Conservation (phyloP, 2,888 invertebrate genomes). For the Mermis nigrescens region DNA sequence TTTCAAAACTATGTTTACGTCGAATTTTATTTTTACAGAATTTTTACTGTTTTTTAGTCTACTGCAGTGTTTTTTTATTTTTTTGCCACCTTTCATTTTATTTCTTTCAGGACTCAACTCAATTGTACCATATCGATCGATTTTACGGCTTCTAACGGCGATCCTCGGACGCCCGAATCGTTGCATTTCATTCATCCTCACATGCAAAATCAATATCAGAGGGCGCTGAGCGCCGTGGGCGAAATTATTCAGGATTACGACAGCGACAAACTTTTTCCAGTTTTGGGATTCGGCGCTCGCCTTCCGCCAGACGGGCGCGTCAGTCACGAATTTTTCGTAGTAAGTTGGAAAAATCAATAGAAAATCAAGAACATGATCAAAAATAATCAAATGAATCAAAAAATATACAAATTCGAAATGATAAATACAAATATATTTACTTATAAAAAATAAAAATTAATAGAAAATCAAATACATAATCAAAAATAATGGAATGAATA, state of each 20-base stretch:
- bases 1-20: no score
- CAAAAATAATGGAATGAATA: no score
- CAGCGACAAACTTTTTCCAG: conserved; percentile 41
- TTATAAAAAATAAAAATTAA: no score
- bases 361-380: no score
- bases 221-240: conserved; percentile 37
- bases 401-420: no score
- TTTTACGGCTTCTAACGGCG: conserved; percentile 38
- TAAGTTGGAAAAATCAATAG: conserved; percentile 19
- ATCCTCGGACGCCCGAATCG: conserved; percentile 30
- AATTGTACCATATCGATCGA: conserved; percentile 38
- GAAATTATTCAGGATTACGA: conserved; percentile 38
- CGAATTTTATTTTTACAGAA: no score
- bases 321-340: conserved; percentile 39
- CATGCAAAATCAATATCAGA: conserved; percentile 38
- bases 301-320: conserved; percentile 38
- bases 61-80: no score
- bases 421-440: no score
- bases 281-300: conserved; percentile 41
- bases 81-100: no score
- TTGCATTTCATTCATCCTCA: conserved; percentile 36
- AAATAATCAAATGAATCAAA: no score
- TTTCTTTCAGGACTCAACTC: conserved; percentile 34
- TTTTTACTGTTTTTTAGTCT: no score
- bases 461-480: no score